These are phyloP conservation scores for Agriopis aurantiaria DNA, from an alignment of 2,888 invertebrate genomes.

Conservation along the genomic window DNA sequence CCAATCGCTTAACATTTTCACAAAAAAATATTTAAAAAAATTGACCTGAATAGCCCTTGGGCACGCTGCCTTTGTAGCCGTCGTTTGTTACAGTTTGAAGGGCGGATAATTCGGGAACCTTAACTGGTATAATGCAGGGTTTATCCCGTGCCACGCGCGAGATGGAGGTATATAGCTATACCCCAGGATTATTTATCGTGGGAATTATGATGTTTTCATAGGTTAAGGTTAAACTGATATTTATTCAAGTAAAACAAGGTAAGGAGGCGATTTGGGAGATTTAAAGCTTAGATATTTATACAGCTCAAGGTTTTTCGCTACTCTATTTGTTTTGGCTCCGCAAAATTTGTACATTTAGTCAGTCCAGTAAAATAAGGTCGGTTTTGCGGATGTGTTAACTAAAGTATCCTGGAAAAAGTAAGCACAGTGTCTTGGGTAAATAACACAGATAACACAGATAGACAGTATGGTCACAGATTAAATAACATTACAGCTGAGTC, in stretches of 20 bases:
- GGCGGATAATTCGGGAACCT: constrained; percentile 28
- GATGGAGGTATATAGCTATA: constrained; percentile 13
- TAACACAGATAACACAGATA: too few species aligned
- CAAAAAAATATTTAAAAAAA: too few species aligned
- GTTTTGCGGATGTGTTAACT: too few species aligned
- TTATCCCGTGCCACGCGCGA: constrained; percentile 24
- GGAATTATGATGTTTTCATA: constrained; percentile 12
- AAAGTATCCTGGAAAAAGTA: too few species aligned
- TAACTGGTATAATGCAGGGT: constrained; percentile 30
- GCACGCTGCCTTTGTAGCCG: constrained; percentile 1
- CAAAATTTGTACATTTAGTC: too few species aligned
- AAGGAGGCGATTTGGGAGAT: neutral
- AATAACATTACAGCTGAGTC: too few species aligned
- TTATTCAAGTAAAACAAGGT: neutral
- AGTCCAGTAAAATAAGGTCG: too few species aligned
- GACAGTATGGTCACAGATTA: too few species aligned
- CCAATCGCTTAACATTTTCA: neutral
- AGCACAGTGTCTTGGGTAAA: too few species aligned
- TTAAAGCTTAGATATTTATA: neutral
- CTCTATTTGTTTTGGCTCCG: too few species aligned
- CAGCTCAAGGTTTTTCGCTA: neutral
- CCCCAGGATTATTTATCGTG: constrained; percentile 14
- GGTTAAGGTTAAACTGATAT: constrained; percentile 7
- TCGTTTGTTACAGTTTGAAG: constrained; percentile 34
- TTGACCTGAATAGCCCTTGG: neutral